Percentiles rank a stretch among this genome's conserved stretches.
Evolutionary conservation across 2,797 vertebrate genomes (phyloP).

Genomic region (Lophius americanus): DNA sequence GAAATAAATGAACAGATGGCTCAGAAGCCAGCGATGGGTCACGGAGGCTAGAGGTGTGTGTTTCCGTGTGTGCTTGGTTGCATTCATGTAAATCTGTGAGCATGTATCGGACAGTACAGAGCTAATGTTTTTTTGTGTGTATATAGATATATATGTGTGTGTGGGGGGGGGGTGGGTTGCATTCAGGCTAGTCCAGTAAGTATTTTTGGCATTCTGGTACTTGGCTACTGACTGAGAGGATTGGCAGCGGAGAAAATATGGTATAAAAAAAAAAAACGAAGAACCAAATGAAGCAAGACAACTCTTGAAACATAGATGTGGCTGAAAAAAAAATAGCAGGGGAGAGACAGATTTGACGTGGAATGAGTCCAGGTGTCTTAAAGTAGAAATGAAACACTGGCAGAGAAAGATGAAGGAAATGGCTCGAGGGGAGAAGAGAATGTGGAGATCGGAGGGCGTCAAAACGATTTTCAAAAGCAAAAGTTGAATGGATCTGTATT

Average conservation of each 20-base stretch:
- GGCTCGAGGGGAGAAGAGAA: background rate
- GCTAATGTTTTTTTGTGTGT: background rate
- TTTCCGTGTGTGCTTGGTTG: conserved; percentile 14
- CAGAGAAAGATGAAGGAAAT: background rate
- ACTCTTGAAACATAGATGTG: conserved; percentile 19
- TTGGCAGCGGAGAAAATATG: conserved; percentile 38
- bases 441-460: background rate
- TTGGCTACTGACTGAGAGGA: conserved; percentile 34
- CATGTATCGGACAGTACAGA: background rate
- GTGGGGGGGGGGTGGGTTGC: conserved; percentile 22
- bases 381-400: background rate
- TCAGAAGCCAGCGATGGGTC: conserved; percentile 63
- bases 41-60: conserved; percentile 43
- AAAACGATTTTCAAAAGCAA: conserved; percentile 12
- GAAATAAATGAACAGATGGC: conserved; percentile 82
- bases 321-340: conserved; percentile 24
- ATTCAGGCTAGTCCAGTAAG: conserved; percentile 36
- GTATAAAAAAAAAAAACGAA: conserved; percentile 19
- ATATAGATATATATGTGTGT: background rate
- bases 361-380: conserved; percentile 21
- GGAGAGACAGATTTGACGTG: conserved; percentile 3
- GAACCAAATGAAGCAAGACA: conserved; percentile 16
- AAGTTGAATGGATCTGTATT: conserved; percentile 7
- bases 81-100: conserved; percentile 30
- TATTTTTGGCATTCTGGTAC: conserved; percentile 49